Evolutionary conservation across 2,797 vertebrate species (phyloP).

Genomic region (Trachurus trachurus): DNA sequence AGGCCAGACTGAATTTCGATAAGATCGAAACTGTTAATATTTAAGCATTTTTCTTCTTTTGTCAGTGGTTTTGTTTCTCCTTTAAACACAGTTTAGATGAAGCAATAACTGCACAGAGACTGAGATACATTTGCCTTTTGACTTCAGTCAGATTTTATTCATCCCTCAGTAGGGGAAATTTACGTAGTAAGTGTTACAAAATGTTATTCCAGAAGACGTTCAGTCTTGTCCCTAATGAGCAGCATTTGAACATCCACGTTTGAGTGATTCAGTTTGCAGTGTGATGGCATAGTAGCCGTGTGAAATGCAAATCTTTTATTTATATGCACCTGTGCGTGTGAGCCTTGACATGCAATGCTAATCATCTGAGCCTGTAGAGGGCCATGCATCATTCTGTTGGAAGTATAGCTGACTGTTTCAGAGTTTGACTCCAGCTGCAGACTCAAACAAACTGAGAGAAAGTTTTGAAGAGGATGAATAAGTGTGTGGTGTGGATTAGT

Average conservation of each 20-base stretch:
- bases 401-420: conserved; percentile 22
- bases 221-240: neutral
- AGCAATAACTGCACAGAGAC: too few species aligned
- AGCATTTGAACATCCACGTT: conserved; percentile 10
- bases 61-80: too few species aligned
- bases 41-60: too few species aligned
- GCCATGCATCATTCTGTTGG: conserved; percentile 27
- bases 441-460: neutral
- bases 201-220: neutral
- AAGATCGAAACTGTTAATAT: too few species aligned
- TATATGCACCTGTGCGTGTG: conserved; percentile 15
- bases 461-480: neutral
- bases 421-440: conserved; percentile 4
- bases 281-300: conserved; percentile 5
- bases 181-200: too few species aligned
- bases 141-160: neutral
- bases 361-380: conserved; percentile 8
- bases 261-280: conserved; percentile 11
- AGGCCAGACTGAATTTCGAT: too few species aligned
- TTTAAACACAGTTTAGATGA: too few species aligned
- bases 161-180: too few species aligned
- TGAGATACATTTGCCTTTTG: neutral
- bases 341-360: conserved; percentile 20
- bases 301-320: conserved; percentile 40
- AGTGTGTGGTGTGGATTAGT: neutral